A percentile compares a stretch with the other conserved stretches of the same genome.
Conservation (phyloP, 2,888 invertebrate species). For the Drosophila lacicola region DNA sequence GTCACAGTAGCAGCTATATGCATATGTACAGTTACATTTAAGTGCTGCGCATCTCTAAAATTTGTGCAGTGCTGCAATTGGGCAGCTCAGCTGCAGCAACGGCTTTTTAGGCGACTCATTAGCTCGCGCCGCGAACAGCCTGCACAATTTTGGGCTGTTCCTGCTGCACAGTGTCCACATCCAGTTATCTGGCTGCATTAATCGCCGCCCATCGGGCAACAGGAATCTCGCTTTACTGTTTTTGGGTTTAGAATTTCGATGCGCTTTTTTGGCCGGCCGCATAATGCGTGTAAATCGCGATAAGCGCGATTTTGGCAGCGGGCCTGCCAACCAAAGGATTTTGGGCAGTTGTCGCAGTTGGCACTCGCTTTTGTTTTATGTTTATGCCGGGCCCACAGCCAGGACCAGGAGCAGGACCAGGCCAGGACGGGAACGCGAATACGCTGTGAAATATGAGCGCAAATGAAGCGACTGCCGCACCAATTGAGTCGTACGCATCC, state of each 20-base stretch:
- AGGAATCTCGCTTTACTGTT: constrained; percentile 39
- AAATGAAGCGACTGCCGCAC: constrained; percentile 67
- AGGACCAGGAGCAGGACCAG: constrained; percentile 15
- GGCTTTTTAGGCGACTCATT: constrained; percentile 45
- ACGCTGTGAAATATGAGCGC: constrained; percentile 71
- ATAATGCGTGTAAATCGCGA: constrained; percentile 80
- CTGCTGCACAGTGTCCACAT: constrained; percentile 15
- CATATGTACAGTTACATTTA: background rate
- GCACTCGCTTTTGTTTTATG: constrained; percentile 68
- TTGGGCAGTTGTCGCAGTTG: constrained; percentile 55
- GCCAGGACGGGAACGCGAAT: constrained; percentile 20
- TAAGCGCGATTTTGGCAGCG: constrained; percentile 67
- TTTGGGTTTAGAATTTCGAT: constrained; percentile 78
- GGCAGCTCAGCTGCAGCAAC: constrained; percentile 20
- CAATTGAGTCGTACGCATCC: constrained; percentile 56
- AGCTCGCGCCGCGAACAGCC: constrained; percentile 23
- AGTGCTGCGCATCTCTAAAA: constrained; percentile 34
- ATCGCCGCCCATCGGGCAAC: constrained; percentile 59
- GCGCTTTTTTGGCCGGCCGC: constrained; percentile 69
- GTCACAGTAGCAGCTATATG: background rate
- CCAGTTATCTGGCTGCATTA: constrained; percentile 71
- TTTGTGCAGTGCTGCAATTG: constrained; percentile 1
- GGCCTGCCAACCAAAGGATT: constrained; percentile 45
- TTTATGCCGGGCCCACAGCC: constrained; percentile 64
- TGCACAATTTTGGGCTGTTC: constrained; percentile 16